Percentiles rank a stretch among this genome's conserved stretches.
These are phyloP conservation scores for Clivina fossor DNA, from an alignment of 2,888 invertebrate species.

Conservation along the genomic window DNA sequence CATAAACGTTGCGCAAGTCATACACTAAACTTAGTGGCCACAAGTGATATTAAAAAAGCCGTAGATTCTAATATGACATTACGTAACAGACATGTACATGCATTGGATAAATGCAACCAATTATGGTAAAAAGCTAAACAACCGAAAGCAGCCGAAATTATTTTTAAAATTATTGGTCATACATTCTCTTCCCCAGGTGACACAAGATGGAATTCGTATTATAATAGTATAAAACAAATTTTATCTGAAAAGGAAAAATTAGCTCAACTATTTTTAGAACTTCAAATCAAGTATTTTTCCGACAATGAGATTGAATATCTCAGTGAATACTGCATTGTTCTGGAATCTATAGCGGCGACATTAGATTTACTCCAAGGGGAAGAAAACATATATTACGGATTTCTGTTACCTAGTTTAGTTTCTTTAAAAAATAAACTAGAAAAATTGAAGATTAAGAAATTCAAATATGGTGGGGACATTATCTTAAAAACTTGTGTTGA, in stretches of 20 bases:
- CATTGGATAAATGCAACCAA: constrained; percentile 32
- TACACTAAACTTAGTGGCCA: constrained; percentile 36
- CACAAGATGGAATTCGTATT: constrained; percentile 36
- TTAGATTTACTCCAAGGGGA: constrained; percentile 36
- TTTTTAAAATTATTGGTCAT: constrained; percentile 5
- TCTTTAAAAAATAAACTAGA: constrained; percentile 16
- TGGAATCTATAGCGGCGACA: constrained; percentile 31
- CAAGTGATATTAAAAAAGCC: constrained; percentile 34
- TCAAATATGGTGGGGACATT: constrained; percentile 2
- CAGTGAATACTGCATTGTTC: constrained; percentile 24
- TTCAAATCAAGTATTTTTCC: constrained; percentile 10
- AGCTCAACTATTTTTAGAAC: constrained; percentile 12
- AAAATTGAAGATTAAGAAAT: not conserved
- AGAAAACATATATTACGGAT: constrained; percentile 28
- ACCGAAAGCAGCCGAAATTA: constrained; percentile 25
- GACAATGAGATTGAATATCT: constrained; percentile 22
- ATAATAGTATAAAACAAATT: constrained; percentile 35
- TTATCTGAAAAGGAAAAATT: constrained; percentile 28
- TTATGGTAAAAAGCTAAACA: constrained; percentile 37
- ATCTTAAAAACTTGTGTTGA: not conserved
- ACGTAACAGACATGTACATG: constrained; percentile 32
- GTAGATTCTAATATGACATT: constrained; percentile 12
- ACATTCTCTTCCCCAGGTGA: constrained; percentile 32
- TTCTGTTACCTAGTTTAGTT: constrained; percentile 17
- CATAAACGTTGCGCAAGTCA: constrained; percentile 37